Conservation (phyloP, 2,888 invertebrate species). For the Platypus cylindrus region DNA sequence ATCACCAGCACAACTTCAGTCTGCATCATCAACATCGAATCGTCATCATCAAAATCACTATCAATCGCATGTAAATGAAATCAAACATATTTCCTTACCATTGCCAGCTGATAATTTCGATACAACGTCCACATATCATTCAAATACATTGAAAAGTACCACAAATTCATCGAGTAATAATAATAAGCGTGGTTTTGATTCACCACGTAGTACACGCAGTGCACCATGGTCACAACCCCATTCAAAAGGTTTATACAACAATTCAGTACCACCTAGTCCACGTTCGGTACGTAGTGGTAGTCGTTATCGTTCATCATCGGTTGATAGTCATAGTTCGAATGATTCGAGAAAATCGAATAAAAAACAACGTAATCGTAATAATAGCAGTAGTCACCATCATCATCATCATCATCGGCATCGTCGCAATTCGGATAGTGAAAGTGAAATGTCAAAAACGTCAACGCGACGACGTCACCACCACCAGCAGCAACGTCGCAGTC, state of each 20-base stretch:
- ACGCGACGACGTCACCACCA: conserved; percentile 66
- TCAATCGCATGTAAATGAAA: too few relatives aligned
- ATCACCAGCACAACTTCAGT: conserved; percentile 17
- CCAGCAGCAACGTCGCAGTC: conserved; percentile 59
- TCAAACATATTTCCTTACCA: conserved; percentile 44
- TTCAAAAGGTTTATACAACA: conserved; percentile 55
- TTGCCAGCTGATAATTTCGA: conserved; percentile 40
- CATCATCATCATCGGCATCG: too few relatives aligned
- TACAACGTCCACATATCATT: conserved; percentile 25
- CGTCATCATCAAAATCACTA: not conserved
- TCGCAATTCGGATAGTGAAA: conserved; percentile 76
- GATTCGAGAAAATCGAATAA: conserved; percentile 69
- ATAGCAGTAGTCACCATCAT: too few relatives aligned
- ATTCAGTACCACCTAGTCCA: conserved; percentile 51
- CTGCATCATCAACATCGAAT: too few relatives aligned
- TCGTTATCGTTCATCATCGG: conserved; percentile 62
- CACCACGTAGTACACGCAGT: conserved; percentile 72
- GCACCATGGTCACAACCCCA: conserved; percentile 67
- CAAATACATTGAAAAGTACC: conserved; percentile 14
- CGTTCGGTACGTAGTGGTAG: conserved; percentile 66
- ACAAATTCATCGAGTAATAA: too few relatives aligned
- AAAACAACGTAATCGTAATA: conserved; percentile 65
- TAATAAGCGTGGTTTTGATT: conserved; percentile 41
- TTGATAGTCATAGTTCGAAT: conserved; percentile 82
- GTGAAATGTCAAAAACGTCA: conserved; percentile 76